Conservation (phyloP, 2,888 invertebrate genomes). For the Clostera curtula region DNA sequence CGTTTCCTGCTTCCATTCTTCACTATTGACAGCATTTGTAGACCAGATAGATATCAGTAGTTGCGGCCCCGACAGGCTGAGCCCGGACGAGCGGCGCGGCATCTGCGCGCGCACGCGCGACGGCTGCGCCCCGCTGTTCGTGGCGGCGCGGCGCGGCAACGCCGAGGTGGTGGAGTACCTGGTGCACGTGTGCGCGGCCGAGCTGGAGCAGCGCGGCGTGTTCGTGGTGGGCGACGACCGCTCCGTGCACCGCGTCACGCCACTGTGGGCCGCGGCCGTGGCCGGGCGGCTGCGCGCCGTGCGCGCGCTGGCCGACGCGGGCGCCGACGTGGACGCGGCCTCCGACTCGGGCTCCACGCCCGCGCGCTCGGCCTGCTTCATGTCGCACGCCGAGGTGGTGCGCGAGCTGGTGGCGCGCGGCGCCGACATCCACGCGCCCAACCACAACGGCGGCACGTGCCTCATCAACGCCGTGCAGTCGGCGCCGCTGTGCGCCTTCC, state of each 20-base stretch:
- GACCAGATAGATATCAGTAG: too few species aligned
- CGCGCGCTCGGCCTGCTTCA: constrained; percentile 93
- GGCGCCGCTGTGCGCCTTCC: constrained; percentile 84
- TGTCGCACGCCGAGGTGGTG: constrained; percentile 89
- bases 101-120: constrained; percentile 81
- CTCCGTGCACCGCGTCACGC: constrained; percentile 87
- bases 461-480: constrained; percentile 95
- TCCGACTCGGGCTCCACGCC: constrained; percentile 93
- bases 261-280: constrained; percentile 94
- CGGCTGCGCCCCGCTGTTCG: constrained; percentile 88
- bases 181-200: constrained; percentile 85
- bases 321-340: constrained; percentile 89
- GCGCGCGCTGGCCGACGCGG: constrained; percentile 83
- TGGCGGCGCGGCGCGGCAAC: constrained; percentile 85
- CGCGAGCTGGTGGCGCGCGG: constrained; percentile 84
- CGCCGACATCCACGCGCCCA: constrained; percentile 88
- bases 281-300: constrained; percentile 86
- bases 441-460: constrained; percentile 94
- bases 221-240: constrained; percentile 87
- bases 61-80: constrained; percentile 56
- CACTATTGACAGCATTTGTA: too few species aligned
- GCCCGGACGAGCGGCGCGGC: constrained; percentile 76
- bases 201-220: constrained; percentile 89
- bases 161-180: constrained; percentile 90
- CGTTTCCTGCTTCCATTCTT: too few species aligned